Conservation (phyloP, 64 coral and sea anemone species). For the Montipora foliosa region DNA sequence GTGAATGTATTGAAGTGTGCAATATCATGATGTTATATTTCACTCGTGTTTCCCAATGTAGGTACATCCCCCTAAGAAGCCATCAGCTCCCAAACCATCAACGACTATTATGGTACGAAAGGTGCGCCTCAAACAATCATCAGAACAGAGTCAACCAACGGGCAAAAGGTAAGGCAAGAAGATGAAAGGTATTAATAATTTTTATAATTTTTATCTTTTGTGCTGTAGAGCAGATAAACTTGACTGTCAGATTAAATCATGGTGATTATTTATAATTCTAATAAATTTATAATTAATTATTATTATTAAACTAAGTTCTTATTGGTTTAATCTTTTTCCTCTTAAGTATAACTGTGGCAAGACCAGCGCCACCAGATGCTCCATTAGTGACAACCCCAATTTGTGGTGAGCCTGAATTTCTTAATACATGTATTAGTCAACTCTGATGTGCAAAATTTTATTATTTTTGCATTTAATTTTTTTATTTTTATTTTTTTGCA, state of each 20-base stretch:
- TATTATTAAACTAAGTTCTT: too few species aligned
- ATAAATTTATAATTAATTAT: too few species aligned
- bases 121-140: conserved; percentile 68
- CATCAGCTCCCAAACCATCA: conserved; percentile 74
- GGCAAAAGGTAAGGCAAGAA: conserved; percentile 68
- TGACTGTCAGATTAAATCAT: too few species aligned
- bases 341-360: conserved; percentile 81
- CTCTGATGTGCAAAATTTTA: neutral
- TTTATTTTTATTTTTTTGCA: neutral
- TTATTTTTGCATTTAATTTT: neutral
- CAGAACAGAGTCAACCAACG: conserved; percentile 47
- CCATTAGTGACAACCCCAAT: conserved; percentile 73
- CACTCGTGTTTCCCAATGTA: neutral
- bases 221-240: too few species aligned
- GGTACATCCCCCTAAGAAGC: conserved; percentile 81
- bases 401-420: conserved; percentile 41
- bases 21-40: too few species aligned
- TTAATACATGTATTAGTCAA: neutral
- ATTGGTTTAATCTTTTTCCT: neutral
- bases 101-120: conserved; percentile 81
- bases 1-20: too few species aligned
- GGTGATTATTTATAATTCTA: too few species aligned
- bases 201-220: neutral
- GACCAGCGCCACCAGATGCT: conserved; percentile 72
- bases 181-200: neutral